Evolutionary conservation across 2,797 vertebrate species (phyloP), one percentile per base, ranked within the genome.

Genomic region (Sciaenops ocellatus): DNA sequence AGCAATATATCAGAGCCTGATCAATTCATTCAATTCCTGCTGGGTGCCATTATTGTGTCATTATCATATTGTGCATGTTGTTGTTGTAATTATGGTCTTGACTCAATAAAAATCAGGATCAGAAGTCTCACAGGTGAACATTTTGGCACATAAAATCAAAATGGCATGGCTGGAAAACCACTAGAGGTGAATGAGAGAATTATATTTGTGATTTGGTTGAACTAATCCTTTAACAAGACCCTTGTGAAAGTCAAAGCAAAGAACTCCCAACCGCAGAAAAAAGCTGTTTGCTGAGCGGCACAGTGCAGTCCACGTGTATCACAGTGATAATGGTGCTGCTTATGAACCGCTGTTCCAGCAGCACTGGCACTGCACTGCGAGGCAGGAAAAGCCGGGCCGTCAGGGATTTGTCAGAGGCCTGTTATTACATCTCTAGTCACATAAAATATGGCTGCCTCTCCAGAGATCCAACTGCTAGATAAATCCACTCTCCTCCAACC

Each of bases 381-480:
- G 87, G 83, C 83, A 83, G 85, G 78, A 67, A 65, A 83, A 84
- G 82, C 82, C 24, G 3, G 82, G 85, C 90, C 91, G 71, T 92
- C 86, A 85, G 92, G 91, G 89, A 92, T 93, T 93, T 92, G 90
- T 93, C 90, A 93, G 85, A 83, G 84, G 91, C 90, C 91, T 89
- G 88, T 93, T 93, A 93, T 94, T 93, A 89, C 92, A 92, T 90
- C 90, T 93, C 90, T 62, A 87, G 85, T 87, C 90, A 85, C 90
- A 92, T 94, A 91, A 94, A 93, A 93, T 92, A 93, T 93, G 89
- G 87, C 91, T 22, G 86, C 90, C 86, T 91, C 93, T 93, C 90
- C 82, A 73, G 91, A 92, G 90, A 93, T 90, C 85, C 89, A 50
- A 82, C 86, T 60, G 87, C 86, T 76, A 89, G 89, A 92, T 93